Evolutionary conservation across 2,888 invertebrate genomes (phyloP), one percentile per base, ranked within the genome.

Genomic region (Villa cingulata): DNA sequence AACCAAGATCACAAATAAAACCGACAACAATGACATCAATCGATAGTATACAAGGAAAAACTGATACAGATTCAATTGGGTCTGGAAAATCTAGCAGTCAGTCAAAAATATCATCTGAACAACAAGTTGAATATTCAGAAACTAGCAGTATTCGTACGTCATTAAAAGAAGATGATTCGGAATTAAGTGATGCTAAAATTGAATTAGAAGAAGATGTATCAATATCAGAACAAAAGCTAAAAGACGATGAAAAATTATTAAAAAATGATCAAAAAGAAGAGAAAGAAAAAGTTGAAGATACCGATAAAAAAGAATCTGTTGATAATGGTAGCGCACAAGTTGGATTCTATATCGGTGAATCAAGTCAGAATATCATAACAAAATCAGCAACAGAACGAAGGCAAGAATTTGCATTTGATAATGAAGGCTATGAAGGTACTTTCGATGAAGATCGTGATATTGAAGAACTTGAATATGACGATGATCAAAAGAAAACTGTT

Each of bases 341-440:
- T 1, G 65, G 65, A 47, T 68, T 70, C 41, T 70, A 69, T 48
- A 70, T 70, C 38, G 70, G 70, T 1, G 70, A 70, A 52, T 68
- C 67, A 2, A 68, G 68, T 45, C 59, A 58, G 2, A 67, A 70
- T 57, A 59, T 70, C 2, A 70, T 70, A 27, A 64, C 53, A 3
- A 68, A 65, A 53, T 63, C 67, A 2, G 57, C 62, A 19, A 57
- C 57, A 9, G 48, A 54, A 10, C 54, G 53, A 47, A 41, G 46
- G 19, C 46, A 50, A 6, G 55, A 55, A 3, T 50, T 43, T 46
- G 50, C 50, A 17, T 51, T 43, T 44, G 54, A 55, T 32, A 54
- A 55, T 45, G 48, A 55, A 49, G 55, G 42, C 3, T 52, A 50
- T 46, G 48, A 50, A n/a, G 37, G 20, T n/a, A 45, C 44, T 14